Evolutionary conservation across 2,113 vertebrate genomes (phyloP), one percentile per base, ranked within the genome.

Genomic region (Petrocephalus zakoni): DNA sequence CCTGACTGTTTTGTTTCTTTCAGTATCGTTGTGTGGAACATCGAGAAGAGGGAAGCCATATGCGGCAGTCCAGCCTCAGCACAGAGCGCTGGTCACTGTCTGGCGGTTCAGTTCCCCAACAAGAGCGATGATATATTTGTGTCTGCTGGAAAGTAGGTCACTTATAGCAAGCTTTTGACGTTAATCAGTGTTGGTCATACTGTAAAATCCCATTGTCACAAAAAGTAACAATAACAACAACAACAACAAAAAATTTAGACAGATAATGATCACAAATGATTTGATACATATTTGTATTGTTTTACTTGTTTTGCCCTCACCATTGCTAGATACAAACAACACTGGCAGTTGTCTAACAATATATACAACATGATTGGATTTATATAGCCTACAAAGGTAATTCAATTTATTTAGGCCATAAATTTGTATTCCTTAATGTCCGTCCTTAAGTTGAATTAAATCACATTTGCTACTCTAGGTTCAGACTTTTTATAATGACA

Each of bases 21-120:
- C 93, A 99, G 98, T 0, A 93, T 99, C 1, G 95, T 97, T 11
- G 92, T 99, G 2, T 99, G 97, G 97, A 95, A 95, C 82, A 22
- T 97, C 2, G 93, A 91, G 17, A 97, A 92, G 90, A 95, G 93
- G 90, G 94, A 97, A 34, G 95, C 96, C 4, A 94, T 99, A 81
- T 98, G 97, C 0, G 95, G 97, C 78, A 97, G 95, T 58, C 93
- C 95, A 0, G 97, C 96, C 0, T 95, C 97, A 0, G 89, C 96
- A 0, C 92, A 94, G 22, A 96, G 89, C 1, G 90, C 95, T 0
- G 97, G 97, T 1, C 94, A 93, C 0, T 94, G 95, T 47, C 93
- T 96, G 58, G 78, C 93, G 0, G 72, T 97, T 1, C 49, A 92
- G 86, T 97, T 94, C 93, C 96, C 95, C 1, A 95, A 93, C 90